These are phyloP conservation scores for Heteronetta atricapilla DNA, from an alignment of 2,113 vertebrate genomes.

Conservation along the genomic window DNA sequence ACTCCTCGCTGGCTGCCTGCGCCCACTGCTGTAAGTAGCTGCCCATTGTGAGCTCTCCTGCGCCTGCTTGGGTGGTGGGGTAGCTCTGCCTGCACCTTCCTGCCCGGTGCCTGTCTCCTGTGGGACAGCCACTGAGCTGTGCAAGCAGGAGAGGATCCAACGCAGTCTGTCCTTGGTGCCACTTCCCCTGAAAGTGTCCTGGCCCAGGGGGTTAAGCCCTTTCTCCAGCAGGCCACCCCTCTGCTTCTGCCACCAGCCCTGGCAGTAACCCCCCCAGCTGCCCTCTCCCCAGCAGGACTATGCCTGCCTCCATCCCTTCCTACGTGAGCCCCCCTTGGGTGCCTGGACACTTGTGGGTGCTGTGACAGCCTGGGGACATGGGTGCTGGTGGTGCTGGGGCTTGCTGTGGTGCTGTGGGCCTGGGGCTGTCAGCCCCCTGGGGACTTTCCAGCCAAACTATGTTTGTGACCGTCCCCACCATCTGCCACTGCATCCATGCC, in stretches of 20 bases:
- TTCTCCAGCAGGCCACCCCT: not conserved
- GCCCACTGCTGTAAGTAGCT: conserved; percentile 48
- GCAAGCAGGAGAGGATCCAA: not conserved
- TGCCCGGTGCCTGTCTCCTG: not conserved
- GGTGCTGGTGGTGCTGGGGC: not conserved
- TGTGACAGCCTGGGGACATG: not conserved
- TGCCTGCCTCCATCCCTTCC: not conserved
- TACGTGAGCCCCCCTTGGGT: not conserved
- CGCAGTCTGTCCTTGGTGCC: not conserved
- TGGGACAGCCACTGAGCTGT: not conserved
- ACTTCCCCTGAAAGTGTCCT: not conserved
- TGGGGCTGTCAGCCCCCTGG: fast-evolving
- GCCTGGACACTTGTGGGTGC: not conserved
- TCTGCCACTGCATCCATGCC: not conserved
- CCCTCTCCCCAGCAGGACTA: not conserved
- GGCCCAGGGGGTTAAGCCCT: not conserved
- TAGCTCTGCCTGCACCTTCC: not conserved
- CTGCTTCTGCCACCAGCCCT: not conserved
- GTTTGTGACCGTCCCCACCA: not conserved
- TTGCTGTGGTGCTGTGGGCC: not conserved
- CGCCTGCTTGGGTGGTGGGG: not conserved
- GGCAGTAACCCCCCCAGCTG: not conserved
- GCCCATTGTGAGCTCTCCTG: not conserved
- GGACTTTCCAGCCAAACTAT: not conserved
- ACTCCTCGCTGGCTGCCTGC: not conserved